Evolutionary conservation across 53 echinoderm and acorn worm genomes (phyloP).

Genomic region (Echinometra lucunter): DNA sequence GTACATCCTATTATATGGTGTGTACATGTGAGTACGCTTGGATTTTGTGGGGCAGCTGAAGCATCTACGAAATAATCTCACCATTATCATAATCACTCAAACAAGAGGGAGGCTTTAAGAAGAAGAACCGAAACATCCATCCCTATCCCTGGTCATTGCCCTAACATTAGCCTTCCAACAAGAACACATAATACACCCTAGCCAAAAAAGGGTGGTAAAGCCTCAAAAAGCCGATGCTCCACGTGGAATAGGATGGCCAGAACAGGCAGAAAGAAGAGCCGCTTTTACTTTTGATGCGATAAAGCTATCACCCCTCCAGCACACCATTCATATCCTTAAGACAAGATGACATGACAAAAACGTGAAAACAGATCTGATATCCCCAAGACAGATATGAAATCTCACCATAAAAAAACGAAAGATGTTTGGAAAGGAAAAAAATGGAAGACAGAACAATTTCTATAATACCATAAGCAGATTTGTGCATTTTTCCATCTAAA

Average conservation of each 20-base stretch:
- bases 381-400: not conserved
- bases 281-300: not conserved
- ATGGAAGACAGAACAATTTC: not conserved
- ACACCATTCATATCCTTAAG: not conserved
- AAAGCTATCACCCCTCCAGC: not conserved
- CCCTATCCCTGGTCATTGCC: not conserved
- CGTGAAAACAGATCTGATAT: not conserved
- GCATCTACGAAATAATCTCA: not conserved
- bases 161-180: not conserved
- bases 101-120: no score
- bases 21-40: no score
- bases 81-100: no score
- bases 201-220: not conserved
- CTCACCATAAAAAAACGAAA: not conserved
- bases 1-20: no score
- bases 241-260: not conserved
- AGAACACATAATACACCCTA: not conserved
- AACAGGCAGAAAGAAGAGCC: not conserved
- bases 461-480: not conserved
- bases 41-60: no score
- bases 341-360: slow-evolving; percentile 12
- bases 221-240: not conserved
- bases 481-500: not conserved
- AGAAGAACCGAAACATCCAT: not conserved
- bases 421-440: not conserved